phyloP scores from a whole-genome alignment of 2,113 vertebrate genomes.

The Ariopsis seemanni region DNA sequence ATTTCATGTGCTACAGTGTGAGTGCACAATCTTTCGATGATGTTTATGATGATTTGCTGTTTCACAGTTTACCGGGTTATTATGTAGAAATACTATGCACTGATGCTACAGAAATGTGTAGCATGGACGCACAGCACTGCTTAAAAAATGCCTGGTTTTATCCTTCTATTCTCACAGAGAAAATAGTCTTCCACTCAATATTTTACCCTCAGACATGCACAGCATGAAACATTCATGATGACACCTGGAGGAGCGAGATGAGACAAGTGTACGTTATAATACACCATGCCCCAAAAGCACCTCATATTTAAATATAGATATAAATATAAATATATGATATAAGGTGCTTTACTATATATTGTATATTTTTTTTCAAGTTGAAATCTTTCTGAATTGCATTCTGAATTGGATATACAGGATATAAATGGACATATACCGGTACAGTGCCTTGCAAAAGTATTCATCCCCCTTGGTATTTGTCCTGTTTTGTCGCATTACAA shows the following conservation, averaged over 20 bases:
- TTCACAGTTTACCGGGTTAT: conserved; percentile 23
- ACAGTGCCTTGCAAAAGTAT: no score
- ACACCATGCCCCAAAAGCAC: background rate
- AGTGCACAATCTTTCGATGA: conserved; percentile 19
- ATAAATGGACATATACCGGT: no score
- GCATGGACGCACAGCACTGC: background rate
- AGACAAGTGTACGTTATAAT: no score
- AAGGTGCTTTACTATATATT: background rate
- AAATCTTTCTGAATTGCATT: background rate
- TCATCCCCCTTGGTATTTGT: no score
- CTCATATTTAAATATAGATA: background rate
- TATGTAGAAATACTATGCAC: conserved; percentile 28
- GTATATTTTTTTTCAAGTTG: background rate
- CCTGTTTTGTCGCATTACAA: no score
- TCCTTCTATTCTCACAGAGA: background rate
- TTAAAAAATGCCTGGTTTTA: background rate
- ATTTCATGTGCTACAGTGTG: conserved; percentile 5
- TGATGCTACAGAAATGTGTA: background rate
- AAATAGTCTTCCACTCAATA: background rate
- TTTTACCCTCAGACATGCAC: background rate
- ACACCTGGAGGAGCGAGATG: background rate
- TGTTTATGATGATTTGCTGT: conserved; percentile 15
- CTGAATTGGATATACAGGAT: no score
- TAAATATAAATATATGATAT: background rate
- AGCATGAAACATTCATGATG: background rate